Evolutionary conservation across 2,113 vertebrate species (phyloP).

Genomic region (mouse (Mus musculus)): DNA sequence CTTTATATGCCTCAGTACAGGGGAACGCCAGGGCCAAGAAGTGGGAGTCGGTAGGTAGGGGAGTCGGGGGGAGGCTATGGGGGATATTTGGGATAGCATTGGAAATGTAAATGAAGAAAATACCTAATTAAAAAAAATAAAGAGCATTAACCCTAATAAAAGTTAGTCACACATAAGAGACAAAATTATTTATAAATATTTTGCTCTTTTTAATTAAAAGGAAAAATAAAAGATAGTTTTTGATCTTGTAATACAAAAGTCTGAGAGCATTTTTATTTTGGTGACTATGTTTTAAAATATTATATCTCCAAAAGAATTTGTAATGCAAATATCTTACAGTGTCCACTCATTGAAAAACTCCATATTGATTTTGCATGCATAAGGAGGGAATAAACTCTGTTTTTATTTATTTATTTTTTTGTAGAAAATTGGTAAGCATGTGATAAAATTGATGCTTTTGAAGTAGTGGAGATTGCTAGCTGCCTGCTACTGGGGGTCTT

Average conservation of each 20-base stretch:
- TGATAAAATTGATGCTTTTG: background rate
- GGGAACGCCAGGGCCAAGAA: too few species aligned
- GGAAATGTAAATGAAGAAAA: too few species aligned
- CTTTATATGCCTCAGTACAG: too few species aligned
- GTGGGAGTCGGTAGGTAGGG: too few species aligned
- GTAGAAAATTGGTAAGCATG: background rate
- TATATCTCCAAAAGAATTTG: background rate
- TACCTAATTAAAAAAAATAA: too few species aligned
- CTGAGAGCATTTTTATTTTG: background rate
- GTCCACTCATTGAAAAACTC: background rate
- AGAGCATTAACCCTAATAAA: background rate
- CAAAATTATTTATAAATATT: background rate
- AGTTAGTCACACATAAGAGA: background rate
- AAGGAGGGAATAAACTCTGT: background rate
- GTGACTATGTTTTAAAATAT: background rate
- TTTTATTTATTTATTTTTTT: constrained; percentile 30
- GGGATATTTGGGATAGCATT: too few species aligned
- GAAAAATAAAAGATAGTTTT: background rate
- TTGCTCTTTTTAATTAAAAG: background rate
- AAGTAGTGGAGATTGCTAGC: background rate
- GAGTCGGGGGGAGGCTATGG: too few species aligned
- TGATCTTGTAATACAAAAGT: background rate
- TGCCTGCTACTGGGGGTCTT: background rate
- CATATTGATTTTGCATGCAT: background rate
- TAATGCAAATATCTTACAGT: background rate